A percentile compares a stretch with the other conserved stretches of the same genome.
Evolutionary conservation across 1,140 invertebrate species (phyloP).

Genomic region (Cylas formicarius): DNA sequence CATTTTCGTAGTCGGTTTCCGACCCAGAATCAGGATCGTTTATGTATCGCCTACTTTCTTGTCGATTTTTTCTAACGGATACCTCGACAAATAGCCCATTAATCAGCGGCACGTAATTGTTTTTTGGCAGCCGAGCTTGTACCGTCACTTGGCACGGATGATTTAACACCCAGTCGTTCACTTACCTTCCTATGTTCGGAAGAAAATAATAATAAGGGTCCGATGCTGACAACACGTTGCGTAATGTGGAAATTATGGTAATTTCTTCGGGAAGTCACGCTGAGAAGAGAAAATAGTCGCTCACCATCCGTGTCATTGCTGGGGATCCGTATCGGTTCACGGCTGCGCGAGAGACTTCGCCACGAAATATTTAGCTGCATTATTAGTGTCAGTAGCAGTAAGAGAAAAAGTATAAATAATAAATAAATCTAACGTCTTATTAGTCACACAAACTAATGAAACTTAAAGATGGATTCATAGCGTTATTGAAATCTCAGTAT

Average conservation of each 20-base stretch:
- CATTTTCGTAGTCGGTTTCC: too few relatives aligned
- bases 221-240: constrained; percentile 17
- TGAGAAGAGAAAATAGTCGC: neutral
- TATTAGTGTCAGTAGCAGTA: too few relatives aligned
- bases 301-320: constrained; percentile 19
- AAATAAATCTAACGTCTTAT: too few relatives aligned
- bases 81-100: constrained; percentile 17
- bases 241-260: constrained; percentile 23
- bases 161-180: constrained; percentile 11
- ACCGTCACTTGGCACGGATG: constrained; percentile 15
- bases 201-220: constrained; percentile 14
- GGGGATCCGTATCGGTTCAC: too few relatives aligned
- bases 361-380: too few relatives aligned
- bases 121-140: constrained; percentile 17
- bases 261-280: constrained; percentile 17
- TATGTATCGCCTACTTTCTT: neutral
- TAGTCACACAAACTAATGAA: too few relatives aligned
- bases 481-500: too few relatives aligned
- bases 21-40: too few relatives aligned
- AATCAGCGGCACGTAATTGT: constrained; percentile 16
- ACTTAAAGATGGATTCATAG: too few relatives aligned
- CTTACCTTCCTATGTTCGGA: too few relatives aligned
- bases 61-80: neutral
- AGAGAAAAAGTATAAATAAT: too few relatives aligned
- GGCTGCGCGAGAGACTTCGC: too few relatives aligned